Evolutionary conservation across 2,797 vertebrate species (phyloP), one percentile per base, ranked within the genome.

Genomic region (Danio albolineatus): DNA sequence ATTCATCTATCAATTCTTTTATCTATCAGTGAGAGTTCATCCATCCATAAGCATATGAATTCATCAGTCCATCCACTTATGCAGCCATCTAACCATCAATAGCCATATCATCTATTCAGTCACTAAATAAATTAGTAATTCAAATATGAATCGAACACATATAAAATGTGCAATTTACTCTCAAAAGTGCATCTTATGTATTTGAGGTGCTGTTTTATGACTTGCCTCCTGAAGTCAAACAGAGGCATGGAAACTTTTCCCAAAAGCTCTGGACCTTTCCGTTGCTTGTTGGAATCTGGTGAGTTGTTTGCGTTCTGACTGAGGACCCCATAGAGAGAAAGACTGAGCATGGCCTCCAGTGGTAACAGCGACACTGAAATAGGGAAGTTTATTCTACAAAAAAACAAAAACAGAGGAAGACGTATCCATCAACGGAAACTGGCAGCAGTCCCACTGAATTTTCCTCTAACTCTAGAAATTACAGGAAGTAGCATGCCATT

Each of bases 201-300:
- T 72, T 10, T 21, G 9, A 60, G 2, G 6, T 17, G 21, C 16
- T 6, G 8, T 28, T 78, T 65, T 6, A 78, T 66, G 86, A 57
- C 95, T 94, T 91, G 98, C 98, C 95, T 84, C 86, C 93, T 95
- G 89, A 96, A 99, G 90, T 97, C 96, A 91, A 98, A 99, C 16
- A 99, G 94, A 28, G 97, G 95, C 90, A 97, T 91, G 46, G 96
- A 95, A 83, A 97, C 95, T 90, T 95, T 96, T 76, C 96, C 96
- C 88, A 99, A 93, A 86, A 93, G 88, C 90, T 99, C 98, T 21
- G 97, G 95, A 56, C 93, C 94, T 83, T 95, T 98, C 87, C 96
- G 94, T 87, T 96, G 97, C 81, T 96, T 98, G 91, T 98, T 99
- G 89, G 95, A 95, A 90, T 99, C 98, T 16, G 97, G 98, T 5